phyloP scores from a whole-genome alignment of 2,888 invertebrate species.

The Sinopyrophorus schimmeli region DNA sequence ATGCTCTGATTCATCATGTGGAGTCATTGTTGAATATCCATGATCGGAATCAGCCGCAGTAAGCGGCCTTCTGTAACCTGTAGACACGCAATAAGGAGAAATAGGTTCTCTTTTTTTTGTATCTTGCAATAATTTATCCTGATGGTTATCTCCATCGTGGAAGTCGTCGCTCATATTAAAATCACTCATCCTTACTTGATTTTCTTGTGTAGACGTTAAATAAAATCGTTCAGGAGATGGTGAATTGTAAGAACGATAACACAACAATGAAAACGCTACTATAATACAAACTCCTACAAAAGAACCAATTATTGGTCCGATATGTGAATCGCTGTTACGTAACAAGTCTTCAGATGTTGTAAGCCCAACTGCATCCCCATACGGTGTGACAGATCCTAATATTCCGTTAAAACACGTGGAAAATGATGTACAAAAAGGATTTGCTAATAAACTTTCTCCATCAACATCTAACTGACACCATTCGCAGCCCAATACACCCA shows the following conservation, averaged over 20 bases:
- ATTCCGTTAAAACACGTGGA: conserved; percentile 86
- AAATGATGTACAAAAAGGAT: conserved; percentile 80
- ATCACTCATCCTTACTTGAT: conserved; percentile 71
- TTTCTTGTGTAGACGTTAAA: conserved; percentile 58
- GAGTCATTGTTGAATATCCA: conserved; percentile 93
- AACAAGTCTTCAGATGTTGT: conserved; percentile 49
- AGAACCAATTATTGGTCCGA: conserved; percentile 86
- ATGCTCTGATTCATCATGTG: conserved; percentile 86
- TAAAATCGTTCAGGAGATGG: conserved; percentile 57
- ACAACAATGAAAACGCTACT: conserved; percentile 81
- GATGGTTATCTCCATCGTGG: conserved; percentile 64
- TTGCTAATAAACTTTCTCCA: conserved; percentile 66
- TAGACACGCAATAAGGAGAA: conserved; percentile 86
- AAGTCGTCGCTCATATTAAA: conserved; percentile 72
- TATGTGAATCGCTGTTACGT: conserved; percentile 67
- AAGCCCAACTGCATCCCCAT: conserved; percentile 68
- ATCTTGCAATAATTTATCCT: conserved; percentile 69
- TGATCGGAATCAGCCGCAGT: conserved; percentile 87
- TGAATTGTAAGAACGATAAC: conserved; percentile 72
- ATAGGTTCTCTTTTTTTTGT: conserved; percentile 63
- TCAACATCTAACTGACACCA: conserved; percentile 87
- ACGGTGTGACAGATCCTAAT: conserved; percentile 80
- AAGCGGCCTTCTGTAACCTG: conserved; percentile 75
- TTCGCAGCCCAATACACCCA: conserved; percentile 81
- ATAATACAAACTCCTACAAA: conserved; percentile 80